These are phyloP conservation scores for Alviniconcha strummeri DNA, from an alignment of 2,888 invertebrate genomes.

Conservation along the genomic window DNA sequence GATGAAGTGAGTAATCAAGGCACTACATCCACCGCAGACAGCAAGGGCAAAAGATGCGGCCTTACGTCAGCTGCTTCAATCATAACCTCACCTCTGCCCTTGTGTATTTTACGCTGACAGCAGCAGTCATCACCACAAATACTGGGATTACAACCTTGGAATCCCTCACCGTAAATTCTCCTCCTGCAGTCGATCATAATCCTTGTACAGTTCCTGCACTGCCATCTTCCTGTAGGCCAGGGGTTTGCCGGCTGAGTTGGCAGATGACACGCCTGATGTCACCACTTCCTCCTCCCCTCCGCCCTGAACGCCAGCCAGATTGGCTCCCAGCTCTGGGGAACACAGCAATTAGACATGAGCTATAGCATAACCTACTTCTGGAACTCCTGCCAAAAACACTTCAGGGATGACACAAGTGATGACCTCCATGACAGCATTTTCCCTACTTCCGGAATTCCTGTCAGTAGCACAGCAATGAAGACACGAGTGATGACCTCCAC, in stretches of 20 bases:
- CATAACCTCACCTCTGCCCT: no score
- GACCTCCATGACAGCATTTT: not conserved
- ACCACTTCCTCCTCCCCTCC: conserved; percentile 77
- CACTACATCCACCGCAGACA: no score
- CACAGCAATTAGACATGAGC: not conserved
- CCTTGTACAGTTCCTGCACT: conserved; percentile 53
- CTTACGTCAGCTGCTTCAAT: no score
- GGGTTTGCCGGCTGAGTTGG: conserved; percentile 54
- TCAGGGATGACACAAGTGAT: no score
- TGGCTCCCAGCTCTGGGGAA: conserved; percentile 86
- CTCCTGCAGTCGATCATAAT: conserved; percentile 63
- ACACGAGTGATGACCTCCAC: no score
- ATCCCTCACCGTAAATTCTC: conserved; percentile 51
- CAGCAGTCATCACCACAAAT: not conserved
- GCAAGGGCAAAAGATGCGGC: no score
- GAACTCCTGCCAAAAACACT: no score
- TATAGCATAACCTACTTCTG: no score
- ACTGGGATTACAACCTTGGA: not conserved
- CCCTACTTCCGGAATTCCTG: no score
- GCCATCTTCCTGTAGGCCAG: conserved; percentile 52
- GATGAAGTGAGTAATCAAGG: no score
- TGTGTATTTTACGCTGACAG: not conserved
- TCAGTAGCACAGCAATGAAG: no score
- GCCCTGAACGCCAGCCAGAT: conserved; percentile 81
- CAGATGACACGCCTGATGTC: conserved; percentile 80